These are phyloP conservation scores for Musca vetustissima DNA, from an alignment of 1,140 invertebrate species.

Conservation along the genomic window DNA sequence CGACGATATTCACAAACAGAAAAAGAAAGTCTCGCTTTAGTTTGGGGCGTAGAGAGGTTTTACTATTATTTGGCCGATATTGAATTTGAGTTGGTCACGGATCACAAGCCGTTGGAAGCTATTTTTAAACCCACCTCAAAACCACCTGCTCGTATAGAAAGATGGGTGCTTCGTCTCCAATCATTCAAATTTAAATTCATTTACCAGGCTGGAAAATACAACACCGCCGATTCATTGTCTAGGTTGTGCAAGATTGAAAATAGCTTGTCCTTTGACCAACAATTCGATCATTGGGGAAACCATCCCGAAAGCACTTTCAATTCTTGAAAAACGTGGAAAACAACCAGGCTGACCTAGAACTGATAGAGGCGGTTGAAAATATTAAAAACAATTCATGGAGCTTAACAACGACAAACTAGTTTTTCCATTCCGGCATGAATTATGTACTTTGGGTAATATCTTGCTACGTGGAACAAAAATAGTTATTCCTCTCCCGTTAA, in stretches of 20 bases:
- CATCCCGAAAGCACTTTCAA: slow-evolving; percentile 19
- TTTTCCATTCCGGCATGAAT: not conserved
- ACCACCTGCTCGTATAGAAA: slow-evolving; percentile 14
- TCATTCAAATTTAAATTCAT: slow-evolving; percentile 21
- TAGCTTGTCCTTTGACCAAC: not conserved
- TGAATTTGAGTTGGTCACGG: slow-evolving; percentile 42
- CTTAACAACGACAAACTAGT: not conserved
- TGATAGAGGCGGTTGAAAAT: slow-evolving; percentile 26
- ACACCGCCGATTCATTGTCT: slow-evolving; percentile 22
- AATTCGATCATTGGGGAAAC: slow-evolving; percentile 22
- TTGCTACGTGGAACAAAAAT: slow-evolving; percentile 8
- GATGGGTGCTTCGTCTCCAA: slow-evolving; percentile 15
- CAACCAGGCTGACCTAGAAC: no score
- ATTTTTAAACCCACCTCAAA: slow-evolving; percentile 27
- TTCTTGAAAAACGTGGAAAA: slow-evolving; percentile 29
- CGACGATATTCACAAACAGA: slow-evolving; percentile 54
- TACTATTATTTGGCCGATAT: slow-evolving; percentile 40
- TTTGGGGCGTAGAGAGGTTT: slow-evolving; percentile 49
- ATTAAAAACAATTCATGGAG: not conserved
- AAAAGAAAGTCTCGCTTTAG: slow-evolving; percentile 50
- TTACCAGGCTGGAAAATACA: not conserved
- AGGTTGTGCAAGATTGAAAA: slow-evolving; percentile 7
- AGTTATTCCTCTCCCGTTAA: slow-evolving; percentile 25
- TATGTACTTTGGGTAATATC: slow-evolving; percentile 5
- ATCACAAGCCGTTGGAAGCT: slow-evolving; percentile 45